Conservation (phyloP, 2,797 vertebrate genomes). For the Limosa lapponica region DNA sequence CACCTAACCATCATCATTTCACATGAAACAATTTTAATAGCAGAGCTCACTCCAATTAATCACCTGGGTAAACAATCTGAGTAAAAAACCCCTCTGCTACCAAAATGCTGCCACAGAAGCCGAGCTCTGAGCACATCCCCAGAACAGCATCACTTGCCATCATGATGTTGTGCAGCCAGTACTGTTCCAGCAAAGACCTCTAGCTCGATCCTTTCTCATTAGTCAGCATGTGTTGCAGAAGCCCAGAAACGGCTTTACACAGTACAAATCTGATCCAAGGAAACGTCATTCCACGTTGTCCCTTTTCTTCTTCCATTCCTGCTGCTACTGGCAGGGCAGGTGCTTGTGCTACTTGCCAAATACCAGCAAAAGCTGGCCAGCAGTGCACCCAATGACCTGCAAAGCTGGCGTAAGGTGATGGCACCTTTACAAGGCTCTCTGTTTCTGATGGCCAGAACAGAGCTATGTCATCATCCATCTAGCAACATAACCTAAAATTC, state of each 20-base stretch:
- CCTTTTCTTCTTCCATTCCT: not conserved
- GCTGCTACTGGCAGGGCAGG: not conserved
- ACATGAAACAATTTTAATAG: not conserved
- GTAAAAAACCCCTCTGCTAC: not conserved
- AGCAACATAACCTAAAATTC: not conserved
- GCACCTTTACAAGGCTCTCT: not conserved
- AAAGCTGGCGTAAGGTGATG: not conserved
- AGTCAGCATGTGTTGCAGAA: not conserved
- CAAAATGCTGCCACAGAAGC: not conserved
- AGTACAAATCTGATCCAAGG: not conserved
- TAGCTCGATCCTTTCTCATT: not conserved
- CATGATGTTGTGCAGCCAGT: not conserved
- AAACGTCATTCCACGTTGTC: not conserved
- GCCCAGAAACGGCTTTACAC: not conserved
- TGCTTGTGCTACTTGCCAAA: not conserved
- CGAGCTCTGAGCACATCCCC: not conserved
- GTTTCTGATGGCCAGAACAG: not conserved
- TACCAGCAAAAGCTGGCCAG: not conserved
- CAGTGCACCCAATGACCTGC: not conserved
- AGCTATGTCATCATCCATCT: not conserved
- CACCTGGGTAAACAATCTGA: not conserved
- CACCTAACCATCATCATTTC: not conserved
- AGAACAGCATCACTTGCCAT: not conserved
- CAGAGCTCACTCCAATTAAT: not conserved
- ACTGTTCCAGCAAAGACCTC: not conserved